Evolutionary conservation across 2,113 vertebrate genomes (phyloP).

Genomic region (Delphinus delphis): DNA sequence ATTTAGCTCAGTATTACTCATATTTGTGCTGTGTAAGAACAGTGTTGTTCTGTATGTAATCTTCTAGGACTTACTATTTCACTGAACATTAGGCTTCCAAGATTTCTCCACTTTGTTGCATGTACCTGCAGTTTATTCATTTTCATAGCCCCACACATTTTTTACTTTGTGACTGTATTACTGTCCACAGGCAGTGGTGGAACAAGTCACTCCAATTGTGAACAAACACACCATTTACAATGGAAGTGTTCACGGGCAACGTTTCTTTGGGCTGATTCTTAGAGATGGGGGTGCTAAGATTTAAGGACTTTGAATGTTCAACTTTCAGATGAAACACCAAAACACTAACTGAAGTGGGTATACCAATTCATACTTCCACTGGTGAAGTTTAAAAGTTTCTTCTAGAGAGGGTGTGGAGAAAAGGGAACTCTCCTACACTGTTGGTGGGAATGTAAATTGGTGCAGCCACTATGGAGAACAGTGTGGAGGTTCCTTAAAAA

Average conservation of each 20-base stretch:
- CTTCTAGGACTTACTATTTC: not conserved
- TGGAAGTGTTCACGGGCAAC: not conserved
- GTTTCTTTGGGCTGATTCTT: not conserved
- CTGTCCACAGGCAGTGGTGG: not conserved
- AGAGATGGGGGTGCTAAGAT: not conserved
- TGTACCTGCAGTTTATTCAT: not conserved
- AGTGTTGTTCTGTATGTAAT: not conserved
- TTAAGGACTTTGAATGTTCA: not conserved
- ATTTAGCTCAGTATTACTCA: not conserved
- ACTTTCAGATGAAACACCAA: not conserved
- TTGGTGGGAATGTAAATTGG: not conserved
- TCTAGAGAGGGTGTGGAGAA: not conserved
- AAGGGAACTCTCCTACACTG: not conserved
- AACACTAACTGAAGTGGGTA: not conserved
- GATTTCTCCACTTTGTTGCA: not conserved
- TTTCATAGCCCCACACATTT: not conserved
- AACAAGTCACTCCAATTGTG: not conserved
- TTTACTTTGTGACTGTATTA: not conserved
- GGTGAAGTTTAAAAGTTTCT: not conserved
- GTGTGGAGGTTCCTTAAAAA: no score
- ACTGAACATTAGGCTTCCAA: not conserved
- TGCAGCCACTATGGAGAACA: no score
- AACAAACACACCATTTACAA: not conserved
- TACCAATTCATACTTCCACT: not conserved
- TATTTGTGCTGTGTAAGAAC: not conserved